Percentiles rank a stretch among this genome's conserved stretches.
Conservation (phyloP, 2,113 vertebrate species). For the Plecturocebus donacophilus region DNA sequence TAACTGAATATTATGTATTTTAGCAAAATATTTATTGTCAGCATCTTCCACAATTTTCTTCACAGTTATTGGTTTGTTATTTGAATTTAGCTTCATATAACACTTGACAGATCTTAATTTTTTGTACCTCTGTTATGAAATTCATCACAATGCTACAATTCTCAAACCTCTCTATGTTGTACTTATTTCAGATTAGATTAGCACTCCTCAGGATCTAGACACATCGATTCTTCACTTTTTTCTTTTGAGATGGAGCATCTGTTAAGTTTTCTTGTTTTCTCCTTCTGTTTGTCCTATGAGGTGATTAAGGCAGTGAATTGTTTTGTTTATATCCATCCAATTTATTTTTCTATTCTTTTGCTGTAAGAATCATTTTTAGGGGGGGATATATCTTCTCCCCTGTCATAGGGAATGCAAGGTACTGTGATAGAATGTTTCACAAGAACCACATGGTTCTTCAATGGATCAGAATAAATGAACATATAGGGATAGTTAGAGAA, state of each 20-base stretch:
- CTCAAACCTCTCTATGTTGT: neutral
- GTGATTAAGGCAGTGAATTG: neutral
- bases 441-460: neutral
- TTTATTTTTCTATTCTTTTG: neutral
- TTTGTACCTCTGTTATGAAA: neutral
- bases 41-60: neutral
- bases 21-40: neutral
- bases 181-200: neutral
- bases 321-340: neutral
- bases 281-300: neutral
- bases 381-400: neutral
- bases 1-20: neutral
- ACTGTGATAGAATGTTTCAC: neutral
- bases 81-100: neutral
- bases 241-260: neutral
- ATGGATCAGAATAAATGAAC: neutral
- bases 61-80: constrained; percentile 17
- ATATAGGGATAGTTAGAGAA: neutral
- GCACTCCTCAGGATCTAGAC: neutral
- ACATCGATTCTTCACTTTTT: neutral
- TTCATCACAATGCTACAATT: neutral
- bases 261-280: neutral
- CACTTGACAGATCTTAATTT: neutral
- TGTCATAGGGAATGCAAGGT: neutral
- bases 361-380: neutral